phyloP scores from a whole-genome alignment of 2,797 vertebrate genomes.

The Enteromius treurensis region DNA sequence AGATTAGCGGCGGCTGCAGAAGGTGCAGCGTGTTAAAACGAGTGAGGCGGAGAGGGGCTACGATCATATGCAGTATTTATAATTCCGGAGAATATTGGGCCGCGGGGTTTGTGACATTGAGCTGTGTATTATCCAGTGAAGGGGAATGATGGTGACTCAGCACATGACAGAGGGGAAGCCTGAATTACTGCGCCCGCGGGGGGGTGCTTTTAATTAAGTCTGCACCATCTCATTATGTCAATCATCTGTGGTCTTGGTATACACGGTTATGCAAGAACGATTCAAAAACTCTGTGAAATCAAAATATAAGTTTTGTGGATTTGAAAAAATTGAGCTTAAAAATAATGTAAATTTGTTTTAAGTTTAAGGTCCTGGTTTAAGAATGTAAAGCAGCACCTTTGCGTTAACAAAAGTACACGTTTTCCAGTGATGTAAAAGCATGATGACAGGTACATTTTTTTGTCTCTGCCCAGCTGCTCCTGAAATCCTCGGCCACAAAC shows the following conservation, averaged over 20 bases:
- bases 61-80: conserved; percentile 16
- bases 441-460: background rate
- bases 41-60: background rate
- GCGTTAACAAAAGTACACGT: too few relatives aligned
- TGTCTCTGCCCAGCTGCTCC: conserved; percentile 81
- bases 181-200: background rate
- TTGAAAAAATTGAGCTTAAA: background rate
- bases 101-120: conserved; percentile 30
- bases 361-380: too few relatives aligned
- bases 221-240: conserved; percentile 2
- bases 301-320: background rate
- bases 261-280: background rate
- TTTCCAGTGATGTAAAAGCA: background rate
- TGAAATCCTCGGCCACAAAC: conserved; percentile 91
- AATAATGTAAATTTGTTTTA: background rate
- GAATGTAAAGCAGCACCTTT: too few relatives aligned
- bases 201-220: conserved; percentile 21
- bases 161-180: conserved; percentile 27
- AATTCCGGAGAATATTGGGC: background rate
- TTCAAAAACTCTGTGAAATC: background rate
- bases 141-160: conserved; percentile 26
- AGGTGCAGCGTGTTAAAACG: background rate
- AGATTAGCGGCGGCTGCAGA: conserved; percentile 26
- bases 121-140: conserved; percentile 23
- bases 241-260: background rate